Base-by-base conservation (phyloP, 2,888 invertebrate genomes). In the Tetramorium bicarinatum region DNA sequence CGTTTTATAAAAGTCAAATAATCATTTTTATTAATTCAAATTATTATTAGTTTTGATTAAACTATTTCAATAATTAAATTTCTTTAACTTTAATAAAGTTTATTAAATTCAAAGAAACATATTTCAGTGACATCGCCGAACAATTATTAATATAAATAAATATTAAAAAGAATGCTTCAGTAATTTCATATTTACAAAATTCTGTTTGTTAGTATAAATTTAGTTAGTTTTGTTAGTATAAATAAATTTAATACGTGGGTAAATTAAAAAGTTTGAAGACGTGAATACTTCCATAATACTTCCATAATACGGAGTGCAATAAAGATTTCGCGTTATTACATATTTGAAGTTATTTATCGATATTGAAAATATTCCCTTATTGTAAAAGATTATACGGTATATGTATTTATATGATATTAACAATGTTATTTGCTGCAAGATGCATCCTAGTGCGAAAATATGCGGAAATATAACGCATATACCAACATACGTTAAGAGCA, bases 381-480 rank as follows among this genome's bases (percentile, higher is more conserved):
- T n/a, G 11, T 44, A 44, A 56, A 7, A n/a, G 34, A 69, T 79
- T 59, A 4, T n/a, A 15, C 47, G 38, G n/a, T 41, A 9, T 44
- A 47, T 34, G 38, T 47, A 18, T 18, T 49, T 56, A 44, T 44
- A 2, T 44, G 44, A 56, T 6, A 47, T 69, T 18, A 21, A 21
- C 15, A n/a, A 56, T 7, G 6, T 56, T 54, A 79, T 77, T 56
- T 21, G 29, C 34, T 21, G 7, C 18, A 15, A 79, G 56, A 29
- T 59, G 52, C 11, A 18, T 66, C 11, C 11, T 34, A 38, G 8
- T 59, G 71, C n/a, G n/a, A n/a, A n/a, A n/a, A n/a, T n/a, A 69
- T 21, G 18, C 21, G 21, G 15, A 69, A 44, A 44, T 69, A 71
- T 71, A 47, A 77, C 54, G n/a, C 11, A 21, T 49, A 47, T n/a